phyloP scores from a whole-genome alignment of 2,888 invertebrate species.

The Xestia ashworthii region DNA sequence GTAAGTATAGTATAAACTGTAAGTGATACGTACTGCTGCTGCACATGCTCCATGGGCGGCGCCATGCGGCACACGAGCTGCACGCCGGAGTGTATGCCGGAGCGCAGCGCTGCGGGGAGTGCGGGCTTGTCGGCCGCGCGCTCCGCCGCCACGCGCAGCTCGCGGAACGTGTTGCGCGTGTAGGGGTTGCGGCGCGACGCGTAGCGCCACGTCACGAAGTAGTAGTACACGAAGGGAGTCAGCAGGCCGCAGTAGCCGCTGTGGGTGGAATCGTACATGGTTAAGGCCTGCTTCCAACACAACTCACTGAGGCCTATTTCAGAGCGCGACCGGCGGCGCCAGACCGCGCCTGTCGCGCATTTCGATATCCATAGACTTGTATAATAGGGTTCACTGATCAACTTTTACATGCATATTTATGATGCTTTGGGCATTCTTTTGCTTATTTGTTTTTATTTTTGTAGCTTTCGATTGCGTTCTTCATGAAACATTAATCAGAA shows the following conservation, averaged over 20 bases:
- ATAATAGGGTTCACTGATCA: no score
- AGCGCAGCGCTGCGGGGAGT: conserved; percentile 92
- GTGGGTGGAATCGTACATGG: conserved; percentile 52
- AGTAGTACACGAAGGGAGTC: conserved; percentile 99
- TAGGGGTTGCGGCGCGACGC: conserved; percentile 98
- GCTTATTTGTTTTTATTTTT: no score
- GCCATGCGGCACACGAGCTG: conserved; percentile 94
- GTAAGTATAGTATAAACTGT: background rate
- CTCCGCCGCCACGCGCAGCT: conserved; percentile 94
- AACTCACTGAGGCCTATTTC: background rate
- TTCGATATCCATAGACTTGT: no score
- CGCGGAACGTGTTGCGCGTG: conserved; percentile 97
- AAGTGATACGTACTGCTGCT: conserved; percentile 71
- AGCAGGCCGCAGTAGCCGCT: conserved; percentile 97
- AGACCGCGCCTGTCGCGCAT: no score
- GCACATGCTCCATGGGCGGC: conserved; percentile 89
- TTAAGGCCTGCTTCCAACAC: background rate
- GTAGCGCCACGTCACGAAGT: conserved; percentile 97
- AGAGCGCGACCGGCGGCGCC: background rate
- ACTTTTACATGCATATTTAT: no score
- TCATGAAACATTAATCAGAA: background rate
- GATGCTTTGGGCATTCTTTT: no score
- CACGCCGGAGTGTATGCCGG: conserved; percentile 91
- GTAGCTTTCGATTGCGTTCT: background rate
- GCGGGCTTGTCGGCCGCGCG: conserved; percentile 92